Percentiles rank a stretch among this genome's conserved stretches.
Conservation (phyloP, 2,888 invertebrate species). For the Chrysolina americana region DNA sequence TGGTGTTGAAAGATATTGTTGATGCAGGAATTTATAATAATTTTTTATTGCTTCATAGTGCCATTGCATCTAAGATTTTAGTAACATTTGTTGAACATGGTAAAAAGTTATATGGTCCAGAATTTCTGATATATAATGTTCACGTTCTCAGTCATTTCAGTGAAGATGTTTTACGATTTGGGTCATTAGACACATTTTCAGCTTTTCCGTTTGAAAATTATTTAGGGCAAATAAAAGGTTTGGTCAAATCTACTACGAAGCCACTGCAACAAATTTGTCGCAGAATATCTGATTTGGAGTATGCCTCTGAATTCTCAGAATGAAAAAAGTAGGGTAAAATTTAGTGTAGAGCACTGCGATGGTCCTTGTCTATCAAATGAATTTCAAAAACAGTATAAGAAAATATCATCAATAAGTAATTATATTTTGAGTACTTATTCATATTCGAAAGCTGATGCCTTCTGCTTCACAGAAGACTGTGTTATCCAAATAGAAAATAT, state of each 20-base stretch:
- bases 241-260: slow-evolving; percentile 28
- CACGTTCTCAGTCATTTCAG: too few relatives aligned
- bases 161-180: slow-evolving; percentile 25
- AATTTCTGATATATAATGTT: too few relatives aligned
- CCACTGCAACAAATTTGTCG: too few relatives aligned
- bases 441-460: slow-evolving; percentile 14
- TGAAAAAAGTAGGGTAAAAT: not conserved
- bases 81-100: too few relatives aligned
- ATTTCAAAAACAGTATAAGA: slow-evolving; percentile 9
- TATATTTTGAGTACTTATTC: slow-evolving; percentile 16
- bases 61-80: too few relatives aligned
- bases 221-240: slow-evolving; percentile 40
- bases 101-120: too few relatives aligned
- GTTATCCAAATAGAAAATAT: slow-evolving; percentile 17
- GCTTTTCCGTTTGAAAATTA: slow-evolving; percentile 50
- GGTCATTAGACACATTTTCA: slow-evolving; percentile 43
- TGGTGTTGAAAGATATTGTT: too few relatives aligned
- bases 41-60: too few relatives aligned
- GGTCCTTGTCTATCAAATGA: slow-evolving; percentile 15
- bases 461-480: slow-evolving; percentile 17
- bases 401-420: not conserved
- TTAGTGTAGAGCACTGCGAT: slow-evolving; percentile 7
- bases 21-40: too few relatives aligned
- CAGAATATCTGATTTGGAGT: too few relatives aligned
- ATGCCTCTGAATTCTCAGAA: slow-evolving; percentile 18